phyloP scores from a whole-genome alignment of 35 echinoderm and acorn worm species.

The Ptychodera flava region DNA sequence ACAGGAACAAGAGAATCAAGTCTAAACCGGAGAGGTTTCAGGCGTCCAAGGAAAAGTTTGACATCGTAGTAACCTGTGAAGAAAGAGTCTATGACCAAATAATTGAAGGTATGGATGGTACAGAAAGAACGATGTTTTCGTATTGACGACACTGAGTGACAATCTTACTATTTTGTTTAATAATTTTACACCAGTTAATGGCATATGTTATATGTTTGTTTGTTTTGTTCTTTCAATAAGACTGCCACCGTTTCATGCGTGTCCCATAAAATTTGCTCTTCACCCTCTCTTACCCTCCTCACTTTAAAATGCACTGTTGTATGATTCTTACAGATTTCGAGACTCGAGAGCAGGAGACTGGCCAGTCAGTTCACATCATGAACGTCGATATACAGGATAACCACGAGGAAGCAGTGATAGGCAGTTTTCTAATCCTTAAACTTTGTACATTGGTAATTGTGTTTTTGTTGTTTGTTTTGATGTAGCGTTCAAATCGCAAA shows the following conservation, averaged over 20 bases:
- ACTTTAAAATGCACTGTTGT: no score
- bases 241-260: no score
- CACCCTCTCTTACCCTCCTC: no score
- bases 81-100: slow-evolving; percentile 97
- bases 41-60: slow-evolving; percentile 65
- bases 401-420: slow-evolving; percentile 93
- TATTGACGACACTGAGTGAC: no score
- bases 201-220: no score
- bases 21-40: slow-evolving; percentile 79
- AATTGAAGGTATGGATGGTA: slow-evolving; percentile 50
- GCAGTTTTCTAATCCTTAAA: slow-evolving; percentile 65
- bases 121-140: no score
- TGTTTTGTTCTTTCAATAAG: no score
- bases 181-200: no score
- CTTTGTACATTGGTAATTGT: slow-evolving; percentile 61
- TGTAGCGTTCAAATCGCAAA: no score
- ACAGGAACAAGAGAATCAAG: slow-evolving; percentile 82
- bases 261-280: no score
- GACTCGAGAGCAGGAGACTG: slow-evolving; percentile 34
- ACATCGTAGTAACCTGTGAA: slow-evolving; percentile 73
- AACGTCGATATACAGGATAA: slow-evolving; percentile 95
- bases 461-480: neutral
- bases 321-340: slow-evolving; percentile 60
- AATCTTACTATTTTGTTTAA: no score
- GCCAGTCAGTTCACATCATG: slow-evolving; percentile 68